Evolutionary conservation across 2,888 invertebrate genomes (phyloP).

Genomic region (Diarsia mendica): DNA sequence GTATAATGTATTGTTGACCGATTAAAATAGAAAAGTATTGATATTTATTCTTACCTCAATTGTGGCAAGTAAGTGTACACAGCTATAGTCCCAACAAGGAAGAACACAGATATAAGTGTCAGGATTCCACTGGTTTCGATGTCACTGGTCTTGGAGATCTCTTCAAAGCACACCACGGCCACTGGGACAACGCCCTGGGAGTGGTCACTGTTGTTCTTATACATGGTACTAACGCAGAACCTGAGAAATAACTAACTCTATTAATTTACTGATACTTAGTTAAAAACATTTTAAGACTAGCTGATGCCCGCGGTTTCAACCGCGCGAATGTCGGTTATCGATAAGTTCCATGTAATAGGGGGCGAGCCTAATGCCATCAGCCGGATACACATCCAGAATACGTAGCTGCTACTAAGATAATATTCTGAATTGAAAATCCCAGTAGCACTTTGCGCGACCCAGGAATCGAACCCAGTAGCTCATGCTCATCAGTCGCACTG

Average conservation of each 20-base stretch:
- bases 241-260: slow-evolving; percentile 66
- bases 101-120: slow-evolving; percentile 89
- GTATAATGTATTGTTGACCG: too few relatives aligned
- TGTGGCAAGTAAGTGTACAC: slow-evolving; percentile 91
- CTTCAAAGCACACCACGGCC: slow-evolving; percentile 91
- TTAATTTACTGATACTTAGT: background rate
- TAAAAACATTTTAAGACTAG: background rate
- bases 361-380: too few relatives aligned
- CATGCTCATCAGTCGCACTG: too few relatives aligned
- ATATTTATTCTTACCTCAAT: slow-evolving; percentile 84
- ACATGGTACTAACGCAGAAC: slow-evolving; percentile 81
- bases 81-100: slow-evolving; percentile 90
- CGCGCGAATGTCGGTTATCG: too few relatives aligned
- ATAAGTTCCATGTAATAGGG: too few relatives aligned
- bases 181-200: slow-evolving; percentile 72
- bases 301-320: too few relatives aligned
- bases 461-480: too few relatives aligned
- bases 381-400: too few relatives aligned
- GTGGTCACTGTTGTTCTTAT: slow-evolving; percentile 69
- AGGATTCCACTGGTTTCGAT: slow-evolving; percentile 84
- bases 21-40: background rate
- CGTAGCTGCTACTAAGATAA: too few relatives aligned
- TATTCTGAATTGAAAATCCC: too few relatives aligned
- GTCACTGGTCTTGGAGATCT: slow-evolving; percentile 91
- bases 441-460: too few relatives aligned